phyloP scores from a whole-genome alignment of 1,140 invertebrate species.

The Caenorhabditis tropicalis region DNA sequence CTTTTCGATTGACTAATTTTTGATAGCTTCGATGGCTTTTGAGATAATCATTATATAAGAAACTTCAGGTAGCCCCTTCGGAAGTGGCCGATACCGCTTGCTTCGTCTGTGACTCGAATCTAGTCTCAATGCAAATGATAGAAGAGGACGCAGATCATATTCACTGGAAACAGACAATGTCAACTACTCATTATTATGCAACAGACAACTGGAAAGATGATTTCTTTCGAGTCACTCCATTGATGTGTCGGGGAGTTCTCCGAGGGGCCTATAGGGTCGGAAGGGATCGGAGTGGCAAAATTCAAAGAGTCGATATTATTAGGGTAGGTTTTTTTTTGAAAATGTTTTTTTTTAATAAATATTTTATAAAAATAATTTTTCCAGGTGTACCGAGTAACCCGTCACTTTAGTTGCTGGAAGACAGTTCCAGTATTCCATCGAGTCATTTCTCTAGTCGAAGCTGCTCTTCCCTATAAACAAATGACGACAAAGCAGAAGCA shows the following conservation, averaged over 20 bases:
- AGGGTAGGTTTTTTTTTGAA: not conserved
- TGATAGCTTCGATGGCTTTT: too few relatives aligned
- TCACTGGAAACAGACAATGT: constrained; percentile 60
- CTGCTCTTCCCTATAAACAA: constrained; percentile 17
- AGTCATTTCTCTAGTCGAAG: constrained; percentile 57
- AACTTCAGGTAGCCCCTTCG: constrained; percentile 55
- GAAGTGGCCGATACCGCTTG: constrained; percentile 60
- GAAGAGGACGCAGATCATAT: constrained; percentile 35
- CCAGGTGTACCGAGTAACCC: constrained; percentile 56
- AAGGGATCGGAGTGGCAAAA: constrained; percentile 50
- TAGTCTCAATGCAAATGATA: constrained; percentile 57
- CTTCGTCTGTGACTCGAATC: constrained; percentile 59
- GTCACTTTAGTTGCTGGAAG: constrained; percentile 60
- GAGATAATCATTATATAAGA: too few relatives aligned
- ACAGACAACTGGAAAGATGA: constrained; percentile 57
- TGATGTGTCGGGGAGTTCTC: constrained; percentile 54
- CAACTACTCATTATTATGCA: constrained; percentile 54
- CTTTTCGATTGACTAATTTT: too few relatives aligned
- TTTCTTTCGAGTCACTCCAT: constrained; percentile 51
- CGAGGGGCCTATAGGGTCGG: constrained; percentile 45
- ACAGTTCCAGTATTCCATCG: constrained; percentile 56
- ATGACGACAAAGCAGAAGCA: constrained; percentile 24
- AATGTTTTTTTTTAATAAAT: too few relatives aligned
- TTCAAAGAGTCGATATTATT: constrained; percentile 34
- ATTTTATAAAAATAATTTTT: not conserved